These are phyloP conservation scores for Leptatherina wallacei DNA, from an alignment of 2,797 vertebrate species.

Conservation along the genomic window DNA sequence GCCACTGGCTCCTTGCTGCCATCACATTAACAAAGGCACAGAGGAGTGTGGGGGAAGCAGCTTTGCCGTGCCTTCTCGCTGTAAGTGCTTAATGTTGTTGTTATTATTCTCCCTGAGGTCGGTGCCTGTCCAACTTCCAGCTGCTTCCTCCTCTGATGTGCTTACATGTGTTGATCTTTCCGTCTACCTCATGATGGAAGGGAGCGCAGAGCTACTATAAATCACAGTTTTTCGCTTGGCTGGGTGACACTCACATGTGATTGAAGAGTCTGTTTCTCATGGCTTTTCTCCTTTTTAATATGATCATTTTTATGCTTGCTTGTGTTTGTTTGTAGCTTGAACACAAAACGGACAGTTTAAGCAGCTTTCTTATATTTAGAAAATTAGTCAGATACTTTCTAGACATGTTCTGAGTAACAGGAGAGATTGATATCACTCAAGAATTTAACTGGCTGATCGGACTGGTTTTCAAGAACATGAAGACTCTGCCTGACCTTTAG, in stretches of 20 bases:
- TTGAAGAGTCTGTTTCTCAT: conserved; percentile 34
- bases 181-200: conserved; percentile 80
- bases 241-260: conserved; percentile 53
- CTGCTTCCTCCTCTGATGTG: conserved; percentile 81
- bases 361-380: conserved; percentile 10
- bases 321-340: conserved; percentile 4
- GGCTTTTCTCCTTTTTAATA: conserved; percentile 26
- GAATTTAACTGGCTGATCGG: conserved; percentile 58
- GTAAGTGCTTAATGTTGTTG: conserved; percentile 71
- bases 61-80: conserved; percentile 50
- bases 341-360: conserved; percentile 9
- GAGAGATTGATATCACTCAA: conserved; percentile 53
- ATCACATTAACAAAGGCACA: conserved; percentile 47
- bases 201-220: conserved; percentile 69
- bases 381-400: neutral
- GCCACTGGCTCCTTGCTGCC: conserved; percentile 47
- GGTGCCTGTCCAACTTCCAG: conserved; percentile 70
- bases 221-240: conserved; percentile 62
- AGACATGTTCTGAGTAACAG: conserved; percentile 47
- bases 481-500: conserved; percentile 63
- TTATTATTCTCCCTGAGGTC: conserved; percentile 76
- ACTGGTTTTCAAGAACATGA: conserved; percentile 68
- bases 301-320: conserved; percentile 12
- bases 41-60: conserved; percentile 39
- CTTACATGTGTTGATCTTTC: conserved; percentile 81